Conservation (phyloP, 2,888 invertebrate species). For the Coremacera marginata region DNA sequence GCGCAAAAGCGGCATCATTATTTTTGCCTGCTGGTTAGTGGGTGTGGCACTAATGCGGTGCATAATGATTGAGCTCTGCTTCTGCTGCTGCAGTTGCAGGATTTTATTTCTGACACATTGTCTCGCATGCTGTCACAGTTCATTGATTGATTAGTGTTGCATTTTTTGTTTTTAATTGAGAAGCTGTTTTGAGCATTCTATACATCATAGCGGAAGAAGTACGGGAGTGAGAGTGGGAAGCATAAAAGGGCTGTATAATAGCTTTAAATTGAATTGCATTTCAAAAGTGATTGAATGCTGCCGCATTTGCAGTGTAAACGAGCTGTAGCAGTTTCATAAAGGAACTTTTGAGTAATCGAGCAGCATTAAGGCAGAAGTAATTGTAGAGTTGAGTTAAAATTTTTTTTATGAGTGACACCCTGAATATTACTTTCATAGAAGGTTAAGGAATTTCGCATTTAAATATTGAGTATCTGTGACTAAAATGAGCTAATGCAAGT, state of each 20-base stretch:
- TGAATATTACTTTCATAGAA: no score
- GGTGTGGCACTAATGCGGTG: neutral
- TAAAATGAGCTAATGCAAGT: no score
- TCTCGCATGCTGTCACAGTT: slow-evolving; percentile 9
- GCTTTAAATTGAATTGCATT: slow-evolving; percentile 4
- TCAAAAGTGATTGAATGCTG: neutral
- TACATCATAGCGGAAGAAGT: neutral
- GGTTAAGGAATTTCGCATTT: no score
- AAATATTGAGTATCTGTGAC: no score
- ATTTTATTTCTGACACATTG: slow-evolving; percentile 12
- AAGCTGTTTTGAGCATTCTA: neutral
- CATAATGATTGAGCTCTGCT: neutral
- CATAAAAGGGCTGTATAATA: neutral
- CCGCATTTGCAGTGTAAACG: no score
- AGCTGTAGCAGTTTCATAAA: no score
- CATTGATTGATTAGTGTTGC: slow-evolving; percentile 27
- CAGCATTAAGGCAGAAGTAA: no score
- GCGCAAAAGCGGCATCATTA: neutral
- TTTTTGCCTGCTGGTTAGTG: neutral
- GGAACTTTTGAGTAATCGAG: no score
- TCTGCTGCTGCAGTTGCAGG: slow-evolving; percentile 1
- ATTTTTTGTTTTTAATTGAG: slow-evolving; percentile 22
- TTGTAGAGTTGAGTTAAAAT: no score
- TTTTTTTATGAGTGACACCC: no score
- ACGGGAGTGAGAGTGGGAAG: neutral